A percentile compares a stretch with the other conserved stretches of the same genome.
Conservation (phyloP, 1,140 invertebrate genomes). For the Leucophenga varia region DNA sequence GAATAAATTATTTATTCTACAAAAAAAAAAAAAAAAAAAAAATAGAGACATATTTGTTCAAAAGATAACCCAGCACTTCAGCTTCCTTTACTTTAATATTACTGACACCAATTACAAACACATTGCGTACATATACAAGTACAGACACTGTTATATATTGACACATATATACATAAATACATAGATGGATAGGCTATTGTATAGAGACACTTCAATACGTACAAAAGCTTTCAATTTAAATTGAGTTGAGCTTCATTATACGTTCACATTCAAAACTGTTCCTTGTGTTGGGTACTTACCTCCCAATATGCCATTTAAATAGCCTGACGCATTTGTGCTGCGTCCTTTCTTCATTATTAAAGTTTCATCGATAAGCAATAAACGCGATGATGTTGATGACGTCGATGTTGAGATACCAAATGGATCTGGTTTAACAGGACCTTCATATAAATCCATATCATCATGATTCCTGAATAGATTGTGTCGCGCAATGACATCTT, state of each 20-base stretch:
- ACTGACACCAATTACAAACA: no score
- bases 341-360: conserved; percentile 49
- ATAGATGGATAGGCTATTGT: no score
- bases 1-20: no score
- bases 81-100: conserved; percentile 4
- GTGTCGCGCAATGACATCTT: conserved; percentile 79
- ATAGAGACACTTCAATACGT: no score
- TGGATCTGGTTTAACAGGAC: conserved; percentile 76
- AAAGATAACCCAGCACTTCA: conserved; percentile 4
- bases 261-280: no score
- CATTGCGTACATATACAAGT: no score
- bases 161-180: no score
- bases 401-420: conserved; percentile 50
- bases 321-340: conserved; percentile 34
- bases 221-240: no score
- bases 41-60: not conserved
- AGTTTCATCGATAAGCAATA: conserved; percentile 51
- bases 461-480: conserved; percentile 82
- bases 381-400: conserved; percentile 57
- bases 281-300: conserved; percentile 37
- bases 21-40: no score
- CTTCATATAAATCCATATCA: conserved; percentile 78
- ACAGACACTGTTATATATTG: no score
- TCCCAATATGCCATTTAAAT: conserved; percentile 50
- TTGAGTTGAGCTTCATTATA: no score